These are phyloP conservation scores for Ephialtes manifestator DNA, from an alignment of 2,888 invertebrate genomes.

Conservation along the genomic window DNA sequence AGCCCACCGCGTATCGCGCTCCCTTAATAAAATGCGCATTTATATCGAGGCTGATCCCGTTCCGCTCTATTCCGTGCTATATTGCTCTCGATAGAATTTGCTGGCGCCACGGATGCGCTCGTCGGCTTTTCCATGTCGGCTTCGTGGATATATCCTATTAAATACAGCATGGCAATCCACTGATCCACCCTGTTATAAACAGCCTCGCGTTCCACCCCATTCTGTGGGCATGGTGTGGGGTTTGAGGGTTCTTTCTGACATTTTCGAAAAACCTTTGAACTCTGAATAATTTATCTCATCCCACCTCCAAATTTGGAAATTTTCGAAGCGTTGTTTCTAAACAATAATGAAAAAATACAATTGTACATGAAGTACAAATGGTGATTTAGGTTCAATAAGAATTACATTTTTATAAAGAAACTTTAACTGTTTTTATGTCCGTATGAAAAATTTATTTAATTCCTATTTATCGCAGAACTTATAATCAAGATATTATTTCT, in stretches of 20 bases:
- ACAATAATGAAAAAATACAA: neutral
- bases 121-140: conserved; percentile 70
- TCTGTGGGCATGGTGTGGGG: conserved; percentile 8
- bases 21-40: conserved; percentile 84
- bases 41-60: conserved; percentile 76
- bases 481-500: too few relatives aligned
- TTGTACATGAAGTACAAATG: neutral
- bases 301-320: conserved; percentile 1
- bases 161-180: conserved; percentile 68
- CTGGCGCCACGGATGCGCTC: conserved; percentile 63
- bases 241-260: conserved; percentile 16
- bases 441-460: too few relatives aligned
- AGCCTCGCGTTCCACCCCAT: conserved; percentile 31
- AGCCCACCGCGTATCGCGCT: conserved; percentile 73
- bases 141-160: conserved; percentile 69
- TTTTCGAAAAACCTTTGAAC: conserved; percentile 48
- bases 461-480: too few relatives aligned
- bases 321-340: neutral
- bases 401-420: too few relatives aligned
- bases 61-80: conserved; percentile 50
- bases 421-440: too few relatives aligned
- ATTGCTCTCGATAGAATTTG: conserved; percentile 76
- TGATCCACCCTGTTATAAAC: conserved; percentile 61
- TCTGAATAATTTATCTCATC: conserved; percentile 21
- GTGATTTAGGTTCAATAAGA: too few relatives aligned